phyloP scores from a whole-genome alignment of 2,113 vertebrate genomes.

The Myrmophylax atrothorax region DNA sequence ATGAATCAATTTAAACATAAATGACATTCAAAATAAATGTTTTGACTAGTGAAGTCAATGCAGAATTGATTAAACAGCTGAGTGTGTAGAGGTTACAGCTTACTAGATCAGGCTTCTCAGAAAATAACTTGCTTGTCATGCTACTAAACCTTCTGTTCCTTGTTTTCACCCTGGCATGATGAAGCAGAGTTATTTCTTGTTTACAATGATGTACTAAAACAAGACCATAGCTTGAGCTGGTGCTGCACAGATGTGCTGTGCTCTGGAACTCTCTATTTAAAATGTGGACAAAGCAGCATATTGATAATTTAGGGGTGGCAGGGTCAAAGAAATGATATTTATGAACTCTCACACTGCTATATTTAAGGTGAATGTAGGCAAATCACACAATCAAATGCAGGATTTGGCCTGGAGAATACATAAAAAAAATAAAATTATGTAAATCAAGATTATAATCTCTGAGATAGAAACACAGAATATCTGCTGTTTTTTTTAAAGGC shows the following conservation, averaged over 20 bases:
- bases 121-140: background rate
- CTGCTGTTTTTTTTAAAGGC: background rate
- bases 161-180: background rate
- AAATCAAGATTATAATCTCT: background rate
- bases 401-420: background rate
- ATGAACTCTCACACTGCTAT: background rate
- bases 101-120: background rate
- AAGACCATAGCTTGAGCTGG: background rate
- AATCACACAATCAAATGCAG: background rate
- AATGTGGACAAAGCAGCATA: background rate
- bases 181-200: background rate
- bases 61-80: background rate
- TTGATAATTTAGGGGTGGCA: background rate
- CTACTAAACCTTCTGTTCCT: background rate
- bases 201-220: background rate
- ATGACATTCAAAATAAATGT: background rate
- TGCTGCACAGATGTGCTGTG: background rate
- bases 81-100: background rate
- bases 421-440: background rate
- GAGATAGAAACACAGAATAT: background rate
- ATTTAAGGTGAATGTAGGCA: background rate
- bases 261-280: background rate
- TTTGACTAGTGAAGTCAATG: conserved; percentile 13
- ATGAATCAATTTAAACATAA: background rate
- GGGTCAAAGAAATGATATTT: background rate